Evolutionary conservation across 2,797 vertebrate species (phyloP).

Genomic region (Iguana delicatissima): DNA sequence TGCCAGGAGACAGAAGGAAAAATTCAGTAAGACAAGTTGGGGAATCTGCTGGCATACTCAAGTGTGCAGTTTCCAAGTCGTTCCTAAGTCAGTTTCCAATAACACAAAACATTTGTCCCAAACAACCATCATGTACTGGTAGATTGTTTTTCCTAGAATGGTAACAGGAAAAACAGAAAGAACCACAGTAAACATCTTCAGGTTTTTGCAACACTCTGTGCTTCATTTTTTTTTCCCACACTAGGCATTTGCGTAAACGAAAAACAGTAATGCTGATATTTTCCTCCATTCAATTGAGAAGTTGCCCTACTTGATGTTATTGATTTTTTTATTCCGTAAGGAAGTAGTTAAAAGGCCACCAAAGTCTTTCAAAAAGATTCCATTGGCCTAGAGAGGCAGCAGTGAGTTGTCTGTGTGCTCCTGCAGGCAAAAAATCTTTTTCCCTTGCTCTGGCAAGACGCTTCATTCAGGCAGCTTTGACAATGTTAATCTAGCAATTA

Average conservation of each 20-base stretch:
- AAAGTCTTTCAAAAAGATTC: background rate
- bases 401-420: background rate
- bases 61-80: constrained; percentile 34
- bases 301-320: background rate
- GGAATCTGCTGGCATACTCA: constrained; percentile 29
- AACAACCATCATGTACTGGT: background rate
- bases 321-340: background rate
- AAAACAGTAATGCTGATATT: background rate
- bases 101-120: background rate
- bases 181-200: background rate
- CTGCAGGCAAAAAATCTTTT: background rate
- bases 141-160: background rate
- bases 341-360: background rate
- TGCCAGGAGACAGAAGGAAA: constrained; percentile 24
- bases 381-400: background rate
- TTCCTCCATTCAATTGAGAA: background rate
- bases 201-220: constrained; percentile 15
- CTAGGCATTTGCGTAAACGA: background rate
- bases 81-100: constrained; percentile 24
- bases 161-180: background rate
- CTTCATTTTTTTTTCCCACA: background rate
- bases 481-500: background rate
- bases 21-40: background rate
- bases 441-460: background rate
- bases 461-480: background rate